A percentile compares a stretch with the other conserved stretches of the same genome.
phyloP scores from a whole-genome alignment of 2,888 invertebrate species.

The Drosophila hamatofila region DNA sequence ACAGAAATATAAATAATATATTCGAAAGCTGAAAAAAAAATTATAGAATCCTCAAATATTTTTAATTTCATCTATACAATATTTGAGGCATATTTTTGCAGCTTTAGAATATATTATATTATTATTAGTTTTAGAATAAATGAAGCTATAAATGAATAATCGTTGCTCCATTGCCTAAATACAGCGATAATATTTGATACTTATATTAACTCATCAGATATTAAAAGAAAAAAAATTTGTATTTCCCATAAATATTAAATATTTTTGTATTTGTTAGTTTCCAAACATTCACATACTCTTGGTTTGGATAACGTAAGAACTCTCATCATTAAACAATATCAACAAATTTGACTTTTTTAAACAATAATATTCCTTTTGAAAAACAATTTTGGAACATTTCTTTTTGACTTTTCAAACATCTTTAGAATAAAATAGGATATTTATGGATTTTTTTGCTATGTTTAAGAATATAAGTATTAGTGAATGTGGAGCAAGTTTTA shows the following conservation, averaged over 20 bases:
- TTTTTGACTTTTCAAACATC: neutral
- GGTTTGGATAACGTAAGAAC: neutral
- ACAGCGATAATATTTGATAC: no score
- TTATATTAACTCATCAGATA: neutral
- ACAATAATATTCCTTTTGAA: neutral
- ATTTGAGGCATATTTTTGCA: neutral
- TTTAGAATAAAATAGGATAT: neutral
- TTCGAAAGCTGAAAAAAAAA: no score
- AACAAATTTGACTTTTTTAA: neutral
- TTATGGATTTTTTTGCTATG: neutral
- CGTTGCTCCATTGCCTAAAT: no score
- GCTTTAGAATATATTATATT: no score
- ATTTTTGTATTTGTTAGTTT: neutral
- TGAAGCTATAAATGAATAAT: no score
- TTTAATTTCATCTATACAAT: neutral
- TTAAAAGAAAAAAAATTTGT: neutral
- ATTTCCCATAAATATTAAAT: neutral
- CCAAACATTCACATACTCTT: neutral
- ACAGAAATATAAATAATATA: no score
- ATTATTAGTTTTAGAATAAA: no score
- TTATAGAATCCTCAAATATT: no score
- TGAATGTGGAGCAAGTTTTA: constrained; percentile 19
- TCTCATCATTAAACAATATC: neutral
- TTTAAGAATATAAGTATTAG: constrained; percentile 1
- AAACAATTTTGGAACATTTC: neutral